Evolutionary conservation across 2,888 invertebrate genomes (phyloP).

Genomic region (Schizaphis graminum): DNA sequence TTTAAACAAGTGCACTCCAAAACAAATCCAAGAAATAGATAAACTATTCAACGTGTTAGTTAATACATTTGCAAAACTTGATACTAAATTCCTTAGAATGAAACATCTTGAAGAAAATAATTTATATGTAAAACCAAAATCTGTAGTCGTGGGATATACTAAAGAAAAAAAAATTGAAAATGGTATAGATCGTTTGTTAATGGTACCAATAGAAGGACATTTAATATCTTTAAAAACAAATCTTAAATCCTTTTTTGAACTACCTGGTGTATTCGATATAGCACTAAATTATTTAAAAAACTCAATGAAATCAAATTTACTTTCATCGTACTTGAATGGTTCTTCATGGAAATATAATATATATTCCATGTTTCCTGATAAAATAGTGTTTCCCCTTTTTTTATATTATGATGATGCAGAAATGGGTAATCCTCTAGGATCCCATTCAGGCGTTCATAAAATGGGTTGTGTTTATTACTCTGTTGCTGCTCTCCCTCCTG

Average conservation of each 20-base stretch:
- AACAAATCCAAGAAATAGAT: constrained; percentile 14
- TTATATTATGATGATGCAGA: constrained; percentile 68
- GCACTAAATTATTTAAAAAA: too few species aligned
- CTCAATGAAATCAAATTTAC: too few species aligned
- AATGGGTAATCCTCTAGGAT: constrained; percentile 68
- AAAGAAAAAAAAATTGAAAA: constrained; percentile 16
- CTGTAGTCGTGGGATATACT: constrained; percentile 8
- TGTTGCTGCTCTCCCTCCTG: constrained; percentile 66
- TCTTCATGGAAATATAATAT: too few species aligned
- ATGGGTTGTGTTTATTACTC: constrained; percentile 67
- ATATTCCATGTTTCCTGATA: too few species aligned
- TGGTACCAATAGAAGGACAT: constrained; percentile 20
- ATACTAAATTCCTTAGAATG: neutral
- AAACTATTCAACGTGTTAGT: constrained; percentile 13
- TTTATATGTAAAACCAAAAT: constrained; percentile 31
- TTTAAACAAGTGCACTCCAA: too few species aligned
- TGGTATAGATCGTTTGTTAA: constrained; percentile 21
- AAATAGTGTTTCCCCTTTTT: constrained; percentile 9
- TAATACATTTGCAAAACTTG: neutral
- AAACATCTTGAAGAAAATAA: constrained; percentile 8
- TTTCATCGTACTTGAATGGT: too few species aligned
- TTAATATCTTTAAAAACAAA: constrained; percentile 14
- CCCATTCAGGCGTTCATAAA: constrained; percentile 68
- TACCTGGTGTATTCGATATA: neutral
- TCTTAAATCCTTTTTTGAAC: neutral